These are phyloP conservation scores for Myotis yumanensis DNA, from an alignment of 2,113 vertebrate genomes.

Conservation along the genomic window DNA sequence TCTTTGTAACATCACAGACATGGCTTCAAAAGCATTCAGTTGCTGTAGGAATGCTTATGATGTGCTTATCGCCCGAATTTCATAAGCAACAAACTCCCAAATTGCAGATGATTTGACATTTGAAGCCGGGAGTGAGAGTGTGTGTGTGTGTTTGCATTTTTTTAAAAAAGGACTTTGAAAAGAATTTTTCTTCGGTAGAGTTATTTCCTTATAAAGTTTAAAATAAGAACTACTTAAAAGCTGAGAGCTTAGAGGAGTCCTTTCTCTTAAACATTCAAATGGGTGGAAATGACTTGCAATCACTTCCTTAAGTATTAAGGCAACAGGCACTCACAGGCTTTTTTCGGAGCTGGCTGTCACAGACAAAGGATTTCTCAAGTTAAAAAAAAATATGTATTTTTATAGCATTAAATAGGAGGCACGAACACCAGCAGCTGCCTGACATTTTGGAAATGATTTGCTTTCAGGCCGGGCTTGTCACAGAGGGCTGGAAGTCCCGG, in stretches of 20 bases:
- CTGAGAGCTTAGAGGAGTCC: background rate
- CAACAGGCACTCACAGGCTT: constrained; percentile 7
- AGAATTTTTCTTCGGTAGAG: constrained; percentile 48
- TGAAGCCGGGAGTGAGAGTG: background rate
- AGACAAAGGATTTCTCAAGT: constrained; percentile 68
- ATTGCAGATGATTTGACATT: constrained; percentile 66
- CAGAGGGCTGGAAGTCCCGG: background rate
- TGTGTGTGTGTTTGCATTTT: constrained; percentile 25
- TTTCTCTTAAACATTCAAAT: constrained; percentile 59
- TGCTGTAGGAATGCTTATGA: constrained; percentile 55
- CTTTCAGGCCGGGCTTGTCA: background rate
- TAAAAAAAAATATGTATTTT: background rate
- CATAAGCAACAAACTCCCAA: constrained; percentile 63
- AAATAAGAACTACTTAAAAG: constrained; percentile 69
- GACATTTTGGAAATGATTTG: constrained; percentile 36
- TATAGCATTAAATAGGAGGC: constrained; percentile 28
- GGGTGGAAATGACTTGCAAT: constrained; percentile 49
- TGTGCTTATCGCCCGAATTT: constrained; percentile 61
- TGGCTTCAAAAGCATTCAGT: constrained; percentile 65
- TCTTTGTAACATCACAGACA: constrained; percentile 56
- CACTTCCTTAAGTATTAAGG: constrained; percentile 60
- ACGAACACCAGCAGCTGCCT: background rate
- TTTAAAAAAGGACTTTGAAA: constrained; percentile 50
- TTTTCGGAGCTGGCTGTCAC: constrained; percentile 54
- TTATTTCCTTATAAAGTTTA: constrained; percentile 55